Base-by-base conservation (phyloP, 1,140 invertebrate species). In the Philopotamus ludificatus region DNA sequence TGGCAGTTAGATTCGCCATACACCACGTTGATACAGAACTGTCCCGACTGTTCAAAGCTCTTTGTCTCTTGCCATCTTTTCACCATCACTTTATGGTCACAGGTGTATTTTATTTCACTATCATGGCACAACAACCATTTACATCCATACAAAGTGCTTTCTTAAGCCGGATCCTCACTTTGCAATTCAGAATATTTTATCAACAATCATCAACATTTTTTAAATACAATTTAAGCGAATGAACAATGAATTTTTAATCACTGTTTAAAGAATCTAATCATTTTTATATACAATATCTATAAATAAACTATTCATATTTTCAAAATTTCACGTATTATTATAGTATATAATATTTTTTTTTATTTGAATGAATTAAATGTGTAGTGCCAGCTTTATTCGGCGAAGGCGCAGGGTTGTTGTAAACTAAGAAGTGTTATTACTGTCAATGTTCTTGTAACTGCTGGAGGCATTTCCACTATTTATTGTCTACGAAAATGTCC, bases 51-150 rank as follows among this genome's bases (percentile, higher is more conserved):
- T 53, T 26, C 21, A 25, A 22, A 22, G 21, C 15, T 26, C 28
- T 25, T 53, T 53, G 50, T 53, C 20, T 53, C 12, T 53, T 53
- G 50, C 50, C 22, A 53, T 53, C 22, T 53, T 53, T 22, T 53
- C 50, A 53, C 50, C 50, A 53, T 53, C 50, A 53, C 50, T 53
- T 53, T 53, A 53, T 53, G 50, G 50, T 25, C 50, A 53, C 50
- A 53, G 50, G 50, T 53, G 50, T 53, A 23, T 53, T 53, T 53
- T 53, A 53, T 53, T 53, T 25, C 44, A 45, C 16, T 45, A 8
- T 45, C 44, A 45, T 16, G 15, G 9, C 50, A 23, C 50, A 53
- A 53, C 50, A 53, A 53, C 50, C 50, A 26, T 53, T 53, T 53
- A 53, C 50, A 53, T 53, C 50, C 21, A 53, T 23, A 22, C 50